Base-by-base conservation (phyloP, 2,113 vertebrate species). In the Falco punctatus region DNA sequence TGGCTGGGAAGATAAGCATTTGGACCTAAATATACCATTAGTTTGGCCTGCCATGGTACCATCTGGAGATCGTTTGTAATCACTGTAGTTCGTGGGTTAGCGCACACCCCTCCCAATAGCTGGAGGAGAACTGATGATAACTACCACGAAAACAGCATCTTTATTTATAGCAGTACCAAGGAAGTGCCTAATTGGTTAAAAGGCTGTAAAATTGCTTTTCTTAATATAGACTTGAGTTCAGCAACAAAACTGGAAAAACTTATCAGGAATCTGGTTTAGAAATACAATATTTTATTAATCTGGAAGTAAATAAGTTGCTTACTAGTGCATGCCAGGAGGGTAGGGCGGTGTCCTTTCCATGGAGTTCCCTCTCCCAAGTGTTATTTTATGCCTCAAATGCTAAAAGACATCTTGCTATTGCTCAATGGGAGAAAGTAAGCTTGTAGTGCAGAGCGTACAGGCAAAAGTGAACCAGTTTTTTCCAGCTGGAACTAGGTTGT, bases 401-500 rank as follows among this genome's bases (percentile, higher is more conserved):
- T 66, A 93, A 94, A 94, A 81, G 82, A 90, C 5, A 6, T 92
- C 92, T 96, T 90, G 46, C 58, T 82, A 52, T 62, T 83, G 35
- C 82, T 89, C 79, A 91, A 35, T 62, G 54, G 78, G 46, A 95
- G 87, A 96, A 97, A 96, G 83, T 61, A 85, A 97, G 92, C 89
- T 94, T 91, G 75, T 85, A 88, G 70, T 83, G 81, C 72, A 83
- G 73, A 62, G 85, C 94, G 94, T 85, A 91, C 81, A 96, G 84
- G 88, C 91, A 97, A 91, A 97, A 97, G 86, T 82, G 71, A 98
- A 97, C 97, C 96, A 72, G 61, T 97, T 98, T 88, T 97, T 97
- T 98, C 96, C 88, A 92, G 96, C 83, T 96, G 94, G 96, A 98
- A 98, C 94, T 98, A 98, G 98, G 97, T 97, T 98, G 97, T 98